Base-by-base conservation (phyloP, 2,113 vertebrate species). In the Edolisoma coerulescens region DNA sequence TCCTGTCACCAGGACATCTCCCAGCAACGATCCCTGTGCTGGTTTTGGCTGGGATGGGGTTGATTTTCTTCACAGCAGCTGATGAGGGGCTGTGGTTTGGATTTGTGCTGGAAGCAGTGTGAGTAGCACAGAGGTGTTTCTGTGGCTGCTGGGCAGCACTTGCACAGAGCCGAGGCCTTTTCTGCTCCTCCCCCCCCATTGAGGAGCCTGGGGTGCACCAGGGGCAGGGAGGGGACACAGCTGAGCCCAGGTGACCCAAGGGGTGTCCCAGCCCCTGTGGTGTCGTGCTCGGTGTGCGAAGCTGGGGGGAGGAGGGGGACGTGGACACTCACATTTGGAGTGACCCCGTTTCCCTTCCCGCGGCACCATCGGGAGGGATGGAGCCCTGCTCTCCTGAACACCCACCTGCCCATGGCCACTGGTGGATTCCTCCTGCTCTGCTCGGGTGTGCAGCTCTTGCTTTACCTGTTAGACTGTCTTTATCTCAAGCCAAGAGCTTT, bases 331-430 rank as follows among this genome's bases (percentile, higher is more conserved):
- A 13, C 35, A 3, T 42, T 15, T 8, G 50, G 42, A 32, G 22
- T 8, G 32, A 28, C 23, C 75, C 14, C 32, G 18, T 49, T 71
- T 56, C 21, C 30, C 49, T 30, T 56, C 23, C 32, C 42, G 26
- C 27, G 42, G 2, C 26, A 16, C 5, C 20, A 0, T 1, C 1
- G 3, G 30, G 7, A 12, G 5, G 8, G 57, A 35, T 10, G 6
- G 49, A 64, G 21, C 3, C 32, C 35, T 35, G 57, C 49, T 63
- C 26, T 30, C 41, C 49, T 54, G 24, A 26, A 1, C 50, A 9
- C 37, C 49, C 23, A 13, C 47, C 64, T 30, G 22, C 37, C 52
- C 33, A 2, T 6, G 44, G 68, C 19, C 22, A 20, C 27, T 5
- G 44, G 3, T 16, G 59, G 28, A 33, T 19, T 50, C 59, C 27